These are phyloP conservation scores for Eupeodes corollae DNA, from an alignment of 1,140 invertebrate species.

Conservation along the genomic window DNA sequence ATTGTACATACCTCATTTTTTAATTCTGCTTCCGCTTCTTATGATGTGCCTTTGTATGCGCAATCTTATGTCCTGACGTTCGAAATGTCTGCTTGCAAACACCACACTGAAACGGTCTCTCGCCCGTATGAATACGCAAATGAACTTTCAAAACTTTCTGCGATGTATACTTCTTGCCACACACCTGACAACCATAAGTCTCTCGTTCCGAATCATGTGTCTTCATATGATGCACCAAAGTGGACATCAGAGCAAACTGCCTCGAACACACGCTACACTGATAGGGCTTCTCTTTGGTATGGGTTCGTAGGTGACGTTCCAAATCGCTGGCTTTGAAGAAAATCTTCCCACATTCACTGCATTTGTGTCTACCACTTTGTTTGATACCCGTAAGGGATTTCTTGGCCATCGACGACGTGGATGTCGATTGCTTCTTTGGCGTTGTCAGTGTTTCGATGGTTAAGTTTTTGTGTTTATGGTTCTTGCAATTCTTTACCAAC, in stretches of 20 bases:
- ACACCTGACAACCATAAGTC: slow-evolving; percentile 10
- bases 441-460: neutral
- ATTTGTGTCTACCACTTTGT: slow-evolving; percentile 1
- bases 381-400: neutral
- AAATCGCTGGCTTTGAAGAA: slow-evolving; percentile 7
- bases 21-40: too few species aligned
- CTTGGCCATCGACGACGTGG: too few species aligned
- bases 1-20: too few species aligned
- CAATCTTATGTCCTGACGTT: slow-evolving; percentile 21
- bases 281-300: slow-evolving; percentile 26
- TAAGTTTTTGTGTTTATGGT: too few species aligned
- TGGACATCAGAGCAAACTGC: slow-evolving; percentile 4
- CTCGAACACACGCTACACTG: slow-evolving; percentile 23
- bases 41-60: slow-evolving; percentile 22
- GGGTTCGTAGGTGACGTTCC: slow-evolving; percentile 19
- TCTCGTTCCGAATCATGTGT: neutral
- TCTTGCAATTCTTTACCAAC: neutral
- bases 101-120: slow-evolving; percentile 29
- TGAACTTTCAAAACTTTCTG: slow-evolving; percentile 21
- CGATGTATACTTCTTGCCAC: slow-evolving; percentile 10
- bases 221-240: slow-evolving; percentile 3
- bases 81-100: slow-evolving; percentile 46
- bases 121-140: slow-evolving; percentile 27
- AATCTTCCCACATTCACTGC: slow-evolving; percentile 2
- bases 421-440: neutral